Base-by-base conservation (phyloP, 2,113 vertebrate genomes). In the Eonycteris spelaea region DNA sequence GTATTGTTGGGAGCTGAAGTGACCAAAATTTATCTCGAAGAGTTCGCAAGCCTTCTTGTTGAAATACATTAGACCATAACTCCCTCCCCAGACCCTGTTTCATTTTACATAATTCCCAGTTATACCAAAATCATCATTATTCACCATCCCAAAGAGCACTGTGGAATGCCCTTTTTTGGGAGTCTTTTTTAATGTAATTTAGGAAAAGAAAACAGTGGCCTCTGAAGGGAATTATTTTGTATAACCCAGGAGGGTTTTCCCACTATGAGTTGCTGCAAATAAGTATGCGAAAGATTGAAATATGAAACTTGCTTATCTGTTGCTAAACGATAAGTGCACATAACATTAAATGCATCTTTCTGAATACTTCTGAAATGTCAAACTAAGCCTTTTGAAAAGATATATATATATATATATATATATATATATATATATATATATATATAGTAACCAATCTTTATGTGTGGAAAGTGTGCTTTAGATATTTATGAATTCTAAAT, bases 261-360 rank as follows among this genome's bases (percentile, higher is more conserved):
- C 35, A 85, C 53, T 95, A 87, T 94, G 70, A 95, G 45, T 79
- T 94, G n/a, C 94, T 88, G 24, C 28, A 79, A 82, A 91, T 86
- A 95, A 43, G 82, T 94, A 77, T 92, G 67, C 95, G 40, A 59
- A 96, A 95, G 80, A 89, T 89, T 93, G 77, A 97, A 95, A 97
- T 91, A 88, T 91, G 83, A 95, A 88, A 91, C 48, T 67, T 63
- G 61, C 55, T 82, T 61, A 18, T 95, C 51, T 19, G 11, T 33
- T 88, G 91, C 88, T 95, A 61, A 95, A 85, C 79, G 38, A 55
- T 55, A 94, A 61, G 61, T 61, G 77, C 88, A 65, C 82, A 33
- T 87, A 78, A 78, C 75, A 92, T 93, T 73, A 92, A 92, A 92
- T 93, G 18, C 22, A 87, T 80, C 74, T 82, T 63, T 94, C 63